phyloP scores from a whole-genome alignment of 2,888 invertebrate species.

The Odontothrips loti region DNA sequence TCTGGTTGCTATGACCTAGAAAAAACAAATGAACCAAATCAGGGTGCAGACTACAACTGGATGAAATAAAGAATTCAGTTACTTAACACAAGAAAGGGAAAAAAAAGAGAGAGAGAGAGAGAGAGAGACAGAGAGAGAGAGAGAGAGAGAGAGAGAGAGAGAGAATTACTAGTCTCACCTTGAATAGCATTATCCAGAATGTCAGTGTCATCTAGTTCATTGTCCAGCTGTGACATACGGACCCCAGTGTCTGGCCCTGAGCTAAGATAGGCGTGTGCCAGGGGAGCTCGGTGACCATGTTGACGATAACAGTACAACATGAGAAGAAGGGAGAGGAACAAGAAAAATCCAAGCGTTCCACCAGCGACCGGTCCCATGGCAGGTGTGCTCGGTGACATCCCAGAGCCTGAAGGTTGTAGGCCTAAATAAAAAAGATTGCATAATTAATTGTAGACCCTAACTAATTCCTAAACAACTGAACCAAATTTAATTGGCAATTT shows the following conservation, averaged over 20 bases:
- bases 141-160: too few relatives aligned
- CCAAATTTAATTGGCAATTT: conserved; percentile 34
- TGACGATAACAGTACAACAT: conserved; percentile 51
- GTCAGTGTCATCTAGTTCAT: not conserved
- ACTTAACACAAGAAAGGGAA: not conserved
- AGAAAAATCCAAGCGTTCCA: conserved; percentile 47
- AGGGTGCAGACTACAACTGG: too few relatives aligned
- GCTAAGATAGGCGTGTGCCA: conserved; percentile 31
- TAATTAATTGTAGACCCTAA: too few relatives aligned
- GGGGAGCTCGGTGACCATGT: conserved; percentile 42
- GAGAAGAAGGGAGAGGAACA: conserved; percentile 49
- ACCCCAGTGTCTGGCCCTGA: conserved; percentile 41
- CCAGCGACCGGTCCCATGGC: conserved; percentile 47
- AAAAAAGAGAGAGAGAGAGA: too few relatives aligned
- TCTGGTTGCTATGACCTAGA: not conserved
- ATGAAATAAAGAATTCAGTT: too few relatives aligned
- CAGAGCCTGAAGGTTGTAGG: not conserved
- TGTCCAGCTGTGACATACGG: conserved; percentile 47
- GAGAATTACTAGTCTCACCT: not conserved
- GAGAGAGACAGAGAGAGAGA: too few relatives aligned
- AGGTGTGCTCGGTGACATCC: not conserved
- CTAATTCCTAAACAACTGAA: not conserved
- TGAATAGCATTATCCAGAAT: conserved; percentile 7
- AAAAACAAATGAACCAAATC: not conserved
- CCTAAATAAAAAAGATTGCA: not conserved